Evolutionary conservation across 2,888 invertebrate species (phyloP).

Genomic region (Hyposoter dolosus): DNA sequence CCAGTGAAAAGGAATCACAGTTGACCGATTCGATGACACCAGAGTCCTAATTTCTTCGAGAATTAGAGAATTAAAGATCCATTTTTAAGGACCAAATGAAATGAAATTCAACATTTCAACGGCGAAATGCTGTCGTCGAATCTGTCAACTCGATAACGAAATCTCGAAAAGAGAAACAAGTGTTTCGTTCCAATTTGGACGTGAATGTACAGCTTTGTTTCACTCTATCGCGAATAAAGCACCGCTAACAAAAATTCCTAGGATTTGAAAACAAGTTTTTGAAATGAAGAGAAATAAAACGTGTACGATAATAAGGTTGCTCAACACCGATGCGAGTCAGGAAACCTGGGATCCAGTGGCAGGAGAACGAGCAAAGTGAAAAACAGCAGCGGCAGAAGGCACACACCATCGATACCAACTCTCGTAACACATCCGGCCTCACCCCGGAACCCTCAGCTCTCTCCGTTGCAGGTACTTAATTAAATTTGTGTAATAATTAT

Average conservation of each 20-base stretch:
- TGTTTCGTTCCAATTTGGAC: neutral
- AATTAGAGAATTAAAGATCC: neutral
- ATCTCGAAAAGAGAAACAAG: neutral
- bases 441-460: slow-evolving; percentile 89
- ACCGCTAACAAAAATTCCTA: neutral
- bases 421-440: slow-evolving; percentile 81
- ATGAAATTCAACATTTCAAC: neutral
- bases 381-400: slow-evolving; percentile 84
- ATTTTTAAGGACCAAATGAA: too few relatives aligned
- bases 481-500: neutral
- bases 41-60: neutral
- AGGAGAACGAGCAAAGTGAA: slow-evolving; percentile 86
- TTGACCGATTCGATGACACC: neutral
- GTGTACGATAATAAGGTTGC: slow-evolving; percentile 77
- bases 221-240: neutral
- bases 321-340: slow-evolving; percentile 82
- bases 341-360: slow-evolving; percentile 78
- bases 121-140: neutral
- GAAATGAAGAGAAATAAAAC: slow-evolving; percentile 50
- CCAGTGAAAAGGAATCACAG: neutral
- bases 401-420: slow-evolving; percentile 78
- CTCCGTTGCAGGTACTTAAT: slow-evolving; percentile 88
- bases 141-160: neutral
- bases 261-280: slow-evolving; percentile 65
- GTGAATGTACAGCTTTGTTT: slow-evolving; percentile 6